These are phyloP conservation scores for Euwallacea fornicatus DNA, from an alignment of 1,140 invertebrate species.

Conservation along the genomic window DNA sequence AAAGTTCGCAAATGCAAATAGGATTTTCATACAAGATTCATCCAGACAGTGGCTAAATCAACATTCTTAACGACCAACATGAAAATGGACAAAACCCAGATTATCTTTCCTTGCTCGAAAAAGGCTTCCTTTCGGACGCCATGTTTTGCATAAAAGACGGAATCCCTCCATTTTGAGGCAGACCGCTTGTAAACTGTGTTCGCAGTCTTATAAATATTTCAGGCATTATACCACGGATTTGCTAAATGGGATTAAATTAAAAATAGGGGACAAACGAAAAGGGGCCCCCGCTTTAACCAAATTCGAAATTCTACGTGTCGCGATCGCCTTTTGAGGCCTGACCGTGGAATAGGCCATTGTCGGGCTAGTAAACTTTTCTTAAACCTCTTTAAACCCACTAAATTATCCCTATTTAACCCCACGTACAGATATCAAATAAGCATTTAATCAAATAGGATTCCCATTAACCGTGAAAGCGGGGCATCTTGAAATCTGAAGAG, in stretches of 20 bases:
- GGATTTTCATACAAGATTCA: background rate
- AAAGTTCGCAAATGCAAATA: no score
- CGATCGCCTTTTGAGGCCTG: background rate
- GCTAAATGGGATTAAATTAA: constrained; percentile 14
- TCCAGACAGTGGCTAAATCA: constrained; percentile 11
- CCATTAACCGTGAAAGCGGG: constrained; percentile 30
- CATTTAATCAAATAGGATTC: constrained; percentile 26
- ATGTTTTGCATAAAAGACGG: constrained; percentile 10
- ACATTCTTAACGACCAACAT: constrained; percentile 8
- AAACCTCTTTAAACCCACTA: background rate
- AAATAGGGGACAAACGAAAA: constrained; percentile 1
- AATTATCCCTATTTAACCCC: constrained; percentile 11
- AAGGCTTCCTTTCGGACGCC: background rate
- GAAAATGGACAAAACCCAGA: constrained; percentile 16
- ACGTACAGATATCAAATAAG: constrained; percentile 15
- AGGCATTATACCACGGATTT: background rate
- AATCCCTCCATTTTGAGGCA: background rate
- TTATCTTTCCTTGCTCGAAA: constrained; percentile 5
- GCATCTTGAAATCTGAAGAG: constrained; percentile 33
- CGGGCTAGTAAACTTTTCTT: no score
- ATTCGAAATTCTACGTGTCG: no score
- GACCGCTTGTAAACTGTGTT: constrained; percentile 4
- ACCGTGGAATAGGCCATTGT: background rate
- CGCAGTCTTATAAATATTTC: constrained; percentile 10
- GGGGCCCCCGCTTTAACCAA: background rate